Conservation (phyloP, 2,113 vertebrate genomes). For the Neoarius graeffei region DNA sequence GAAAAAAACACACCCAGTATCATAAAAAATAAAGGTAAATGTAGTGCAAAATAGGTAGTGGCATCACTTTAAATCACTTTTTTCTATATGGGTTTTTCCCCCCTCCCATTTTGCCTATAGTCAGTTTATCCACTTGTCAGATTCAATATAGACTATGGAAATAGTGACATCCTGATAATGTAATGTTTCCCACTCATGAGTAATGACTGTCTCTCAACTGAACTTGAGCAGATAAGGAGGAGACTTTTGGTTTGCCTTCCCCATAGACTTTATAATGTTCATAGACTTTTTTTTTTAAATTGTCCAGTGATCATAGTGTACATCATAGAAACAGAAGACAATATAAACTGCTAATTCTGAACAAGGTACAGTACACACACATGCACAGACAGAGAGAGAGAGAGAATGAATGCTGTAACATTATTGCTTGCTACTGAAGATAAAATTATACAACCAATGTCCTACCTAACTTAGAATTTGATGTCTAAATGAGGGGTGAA, state of each 20-base stretch:
- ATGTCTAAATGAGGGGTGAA: too few relatives aligned
- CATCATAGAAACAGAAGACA: neutral
- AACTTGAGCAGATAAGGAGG: neutral
- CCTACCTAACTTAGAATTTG: neutral
- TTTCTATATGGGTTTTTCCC: neutral
- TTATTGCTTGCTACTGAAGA: neutral
- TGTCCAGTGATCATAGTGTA: neutral
- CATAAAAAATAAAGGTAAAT: too few relatives aligned
- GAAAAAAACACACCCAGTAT: too few relatives aligned
- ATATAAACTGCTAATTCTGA: neutral
- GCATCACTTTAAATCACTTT: neutral
- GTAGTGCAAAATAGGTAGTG: too few relatives aligned
- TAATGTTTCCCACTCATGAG: neutral
- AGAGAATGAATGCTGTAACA: neutral
- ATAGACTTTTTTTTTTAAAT: neutral
- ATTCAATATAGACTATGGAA: neutral
- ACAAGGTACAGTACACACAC: neutral
- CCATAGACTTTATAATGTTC: neutral
- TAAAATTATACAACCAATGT: neutral
- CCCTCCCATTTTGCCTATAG: neutral
- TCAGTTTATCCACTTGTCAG: neutral
- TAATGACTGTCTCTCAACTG: neutral
- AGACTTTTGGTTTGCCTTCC: neutral
- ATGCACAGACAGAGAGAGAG: neutral
- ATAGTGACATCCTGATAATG: neutral